Base-by-base conservation (phyloP, 2,797 vertebrate genomes). In the Selene dorsalis region DNA sequence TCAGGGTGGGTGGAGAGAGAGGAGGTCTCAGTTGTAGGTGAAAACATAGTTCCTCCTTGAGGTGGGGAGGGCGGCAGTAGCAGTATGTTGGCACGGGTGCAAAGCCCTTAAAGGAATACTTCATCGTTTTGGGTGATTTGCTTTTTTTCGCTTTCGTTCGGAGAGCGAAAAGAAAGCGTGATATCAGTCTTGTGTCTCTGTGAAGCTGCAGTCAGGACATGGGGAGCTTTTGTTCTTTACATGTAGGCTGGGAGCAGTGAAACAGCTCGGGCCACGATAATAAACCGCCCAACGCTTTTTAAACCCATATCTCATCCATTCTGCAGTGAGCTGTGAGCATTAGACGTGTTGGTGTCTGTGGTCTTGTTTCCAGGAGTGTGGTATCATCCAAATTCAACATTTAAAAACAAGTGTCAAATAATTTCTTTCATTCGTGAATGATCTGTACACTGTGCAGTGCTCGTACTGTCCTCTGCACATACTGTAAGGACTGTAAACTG, bases 1-100 rank as follows among this genome's bases (percentile, higher is more conserved):
- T 75, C 76, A 63, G 73, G 61, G 35, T 45, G n/a, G 58, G 26
- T n/a, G 32, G 62, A 16, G 45, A 4, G 24, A 50, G 47, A 62
- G 35, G 55, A 14, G 24, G 41, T 61, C 17, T 6, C 43, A 28
- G 24, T 20, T 53, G 41, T n/a, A 24, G 30, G 53, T 60, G 41
- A 17, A 18, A 48, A 28, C 3, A 28, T 6, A 26, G 8, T 2
- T 32, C 56, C 41, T 77, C 58, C 11, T 50, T 17, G 28, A 2
- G 26, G 13, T 6, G 16, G 48, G n/a, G 8, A 9, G 45, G 45
- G 45, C 13, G 45, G 3, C 43, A 18, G 43, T 17, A 18, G 11
- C 43, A 18, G 5, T 6, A 45, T 6, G 43, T 48, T 48, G 45
- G n/a, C 12, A 22, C 11, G 3, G 22, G n/a, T 22, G 48, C 48